phyloP scores from a whole-genome alignment of 1,140 invertebrate species.

The Mylabris phalerata region DNA sequence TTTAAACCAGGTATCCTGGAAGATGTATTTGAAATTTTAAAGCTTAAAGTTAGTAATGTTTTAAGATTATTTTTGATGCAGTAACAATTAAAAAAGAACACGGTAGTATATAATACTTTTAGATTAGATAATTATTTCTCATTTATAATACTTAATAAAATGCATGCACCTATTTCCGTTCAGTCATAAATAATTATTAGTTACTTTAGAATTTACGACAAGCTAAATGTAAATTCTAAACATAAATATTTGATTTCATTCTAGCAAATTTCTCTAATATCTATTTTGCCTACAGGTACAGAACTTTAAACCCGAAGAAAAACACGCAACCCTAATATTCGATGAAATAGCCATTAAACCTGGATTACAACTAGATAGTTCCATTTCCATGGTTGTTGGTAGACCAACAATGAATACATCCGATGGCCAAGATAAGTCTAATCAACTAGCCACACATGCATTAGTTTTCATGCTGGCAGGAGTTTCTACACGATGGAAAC shows the following conservation, averaged over 20 bases:
- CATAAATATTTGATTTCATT: no score
- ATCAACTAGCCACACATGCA: neutral
- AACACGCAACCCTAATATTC: neutral
- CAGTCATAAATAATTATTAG: no score
- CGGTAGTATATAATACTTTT: neutral
- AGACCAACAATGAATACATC: neutral
- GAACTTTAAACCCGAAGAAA: neutral
- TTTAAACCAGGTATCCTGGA: conserved; percentile 12
- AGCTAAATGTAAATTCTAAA: no score
- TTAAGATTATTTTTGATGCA: neutral
- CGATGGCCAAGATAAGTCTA: neutral
- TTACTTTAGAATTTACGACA: no score
- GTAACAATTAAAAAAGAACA: no score
- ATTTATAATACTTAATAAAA: no score
- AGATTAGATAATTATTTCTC: neutral
- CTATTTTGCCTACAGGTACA: neutral
- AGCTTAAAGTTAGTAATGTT: neutral
- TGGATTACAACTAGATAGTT: neutral
- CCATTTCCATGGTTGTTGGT: neutral
- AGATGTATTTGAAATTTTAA: conserved; percentile 7
- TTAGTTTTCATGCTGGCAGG: conserved; percentile 1
- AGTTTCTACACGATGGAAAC: neutral
- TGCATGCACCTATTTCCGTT: no score
- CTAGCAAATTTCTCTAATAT: no score
- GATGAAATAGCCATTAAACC: neutral